phyloP scores from a whole-genome alignment of 1,140 invertebrate species.

The Neotoxoptera formosana region DNA sequence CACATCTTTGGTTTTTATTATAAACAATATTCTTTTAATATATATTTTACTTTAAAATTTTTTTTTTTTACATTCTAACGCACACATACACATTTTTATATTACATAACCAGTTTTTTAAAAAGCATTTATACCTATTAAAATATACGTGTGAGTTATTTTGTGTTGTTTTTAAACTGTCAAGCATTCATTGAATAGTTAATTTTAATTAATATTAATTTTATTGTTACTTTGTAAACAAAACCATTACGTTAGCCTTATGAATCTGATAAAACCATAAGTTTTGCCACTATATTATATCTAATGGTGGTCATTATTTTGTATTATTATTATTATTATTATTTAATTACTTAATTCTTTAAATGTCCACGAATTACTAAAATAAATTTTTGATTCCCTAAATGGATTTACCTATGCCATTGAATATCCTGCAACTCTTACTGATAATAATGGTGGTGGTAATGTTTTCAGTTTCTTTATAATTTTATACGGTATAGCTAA shows the following conservation, averaged over 20 bases:
- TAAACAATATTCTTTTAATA: conserved; percentile 33
- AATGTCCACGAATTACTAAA: conserved; percentile 47
- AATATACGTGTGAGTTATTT: conserved; percentile 46
- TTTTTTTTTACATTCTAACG: conserved; percentile 50
- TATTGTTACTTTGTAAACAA: conserved; percentile 51
- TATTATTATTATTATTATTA: conserved; percentile 51
- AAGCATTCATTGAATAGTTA: conserved; percentile 48
- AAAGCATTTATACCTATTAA: conserved; percentile 52
- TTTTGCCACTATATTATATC: conserved; percentile 39
- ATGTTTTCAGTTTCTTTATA: conserved; percentile 36
- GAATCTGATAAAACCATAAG: conserved; percentile 53
- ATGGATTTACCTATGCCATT: conserved; percentile 6
- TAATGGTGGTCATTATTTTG: conserved; percentile 46
- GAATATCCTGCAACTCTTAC: background rate
- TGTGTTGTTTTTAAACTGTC: conserved; percentile 54
- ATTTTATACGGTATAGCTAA: conserved; percentile 43
- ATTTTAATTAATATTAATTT: conserved; percentile 45
- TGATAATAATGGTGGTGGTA: conserved; percentile 16
- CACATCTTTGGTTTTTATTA: conserved; percentile 33
- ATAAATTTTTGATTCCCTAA: conserved; percentile 21
- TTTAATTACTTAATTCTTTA: conserved; percentile 40
- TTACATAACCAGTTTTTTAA: conserved; percentile 54
- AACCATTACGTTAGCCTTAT: conserved; percentile 49
- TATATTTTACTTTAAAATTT: background rate
- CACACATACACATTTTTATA: conserved; percentile 56